Conservation (phyloP, 2,888 invertebrate species). For the Lasius platythorax region DNA sequence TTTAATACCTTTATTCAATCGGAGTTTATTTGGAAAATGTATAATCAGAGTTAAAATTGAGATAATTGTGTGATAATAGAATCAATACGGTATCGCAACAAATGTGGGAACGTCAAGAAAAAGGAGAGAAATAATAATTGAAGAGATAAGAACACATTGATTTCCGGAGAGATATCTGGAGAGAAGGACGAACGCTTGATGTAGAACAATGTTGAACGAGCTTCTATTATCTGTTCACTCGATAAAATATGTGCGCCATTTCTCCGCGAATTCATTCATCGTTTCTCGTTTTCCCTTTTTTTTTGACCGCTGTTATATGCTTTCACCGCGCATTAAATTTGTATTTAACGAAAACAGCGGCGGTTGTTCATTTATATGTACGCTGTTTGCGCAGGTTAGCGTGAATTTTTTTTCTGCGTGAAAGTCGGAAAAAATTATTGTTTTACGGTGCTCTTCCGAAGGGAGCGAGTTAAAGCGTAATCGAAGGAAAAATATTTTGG, state of each 20-base stretch:
- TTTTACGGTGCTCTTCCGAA: not conserved
- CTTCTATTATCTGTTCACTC: not conserved
- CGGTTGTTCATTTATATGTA: not conserved
- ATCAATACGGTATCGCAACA: not conserved
- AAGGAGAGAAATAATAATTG: not conserved
- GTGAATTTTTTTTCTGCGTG: not conserved
- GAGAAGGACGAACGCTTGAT: not conserved
- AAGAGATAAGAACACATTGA: not conserved
- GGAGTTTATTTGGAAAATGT: not conserved
- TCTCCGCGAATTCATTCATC: conserved; percentile 13
- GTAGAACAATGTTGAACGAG: conserved; percentile 9
- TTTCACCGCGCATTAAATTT: conserved; percentile 34
- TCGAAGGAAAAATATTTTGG: not conserved
- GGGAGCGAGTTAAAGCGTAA: not conserved
- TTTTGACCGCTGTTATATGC: not conserved
- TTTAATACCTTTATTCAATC: not conserved
- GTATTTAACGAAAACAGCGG: not conserved
- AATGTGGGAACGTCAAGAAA: not conserved
- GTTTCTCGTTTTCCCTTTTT: not conserved
- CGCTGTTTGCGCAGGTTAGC: not conserved
- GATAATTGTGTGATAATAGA: not conserved
- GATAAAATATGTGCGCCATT: not conserved
- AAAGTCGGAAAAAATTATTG: conserved; percentile 9
- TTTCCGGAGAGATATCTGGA: not conserved
- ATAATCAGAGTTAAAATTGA: not conserved